Conservation (phyloP, 2,888 invertebrate species). For the Lepas anatifera region DNA sequence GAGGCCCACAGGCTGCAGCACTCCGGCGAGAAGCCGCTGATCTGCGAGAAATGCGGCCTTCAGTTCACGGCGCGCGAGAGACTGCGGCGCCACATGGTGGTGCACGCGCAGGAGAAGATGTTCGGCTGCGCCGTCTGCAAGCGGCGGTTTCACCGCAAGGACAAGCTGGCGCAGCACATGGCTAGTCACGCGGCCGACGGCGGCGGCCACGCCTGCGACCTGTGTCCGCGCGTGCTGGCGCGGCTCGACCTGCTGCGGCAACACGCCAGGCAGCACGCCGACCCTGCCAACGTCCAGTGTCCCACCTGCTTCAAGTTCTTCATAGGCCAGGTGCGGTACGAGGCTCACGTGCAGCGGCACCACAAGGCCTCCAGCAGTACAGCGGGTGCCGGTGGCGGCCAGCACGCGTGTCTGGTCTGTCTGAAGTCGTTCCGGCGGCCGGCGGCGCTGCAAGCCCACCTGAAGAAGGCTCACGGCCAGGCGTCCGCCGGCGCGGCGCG, state of each 20-base stretch:
- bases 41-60: conserved; percentile 19
- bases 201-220: conserved; percentile 24
- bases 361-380: too few relatives aligned
- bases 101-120: conserved; percentile 25
- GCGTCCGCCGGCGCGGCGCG: background rate
- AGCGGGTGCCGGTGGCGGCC: conserved; percentile 23
- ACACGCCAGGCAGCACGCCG: conserved; percentile 24
- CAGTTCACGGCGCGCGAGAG: conserved; percentile 25
- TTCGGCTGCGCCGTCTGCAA: conserved; percentile 25
- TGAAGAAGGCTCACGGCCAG: conserved; percentile 17
- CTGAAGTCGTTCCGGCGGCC: conserved; percentile 25
- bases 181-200: conserved; percentile 22
- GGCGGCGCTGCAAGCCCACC: conserved; percentile 24
- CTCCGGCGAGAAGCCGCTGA: background rate
- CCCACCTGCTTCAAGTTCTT: conserved; percentile 26
- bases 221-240: conserved; percentile 25
- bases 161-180: conserved; percentile 25
- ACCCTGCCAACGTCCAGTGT: conserved; percentile 25
- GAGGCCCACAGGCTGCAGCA: background rate
- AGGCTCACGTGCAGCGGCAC: conserved; percentile 25
- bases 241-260: conserved; percentile 25
- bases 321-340: conserved; percentile 22
- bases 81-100: conserved; percentile 25
- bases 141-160: conserved; percentile 24
- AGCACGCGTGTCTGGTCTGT: conserved; percentile 24